A percentile compares a stretch with the other conserved stretches of the same genome.
phyloP scores from a whole-genome alignment of 2,797 vertebrate genomes.

The Chloroceryle amazona region DNA sequence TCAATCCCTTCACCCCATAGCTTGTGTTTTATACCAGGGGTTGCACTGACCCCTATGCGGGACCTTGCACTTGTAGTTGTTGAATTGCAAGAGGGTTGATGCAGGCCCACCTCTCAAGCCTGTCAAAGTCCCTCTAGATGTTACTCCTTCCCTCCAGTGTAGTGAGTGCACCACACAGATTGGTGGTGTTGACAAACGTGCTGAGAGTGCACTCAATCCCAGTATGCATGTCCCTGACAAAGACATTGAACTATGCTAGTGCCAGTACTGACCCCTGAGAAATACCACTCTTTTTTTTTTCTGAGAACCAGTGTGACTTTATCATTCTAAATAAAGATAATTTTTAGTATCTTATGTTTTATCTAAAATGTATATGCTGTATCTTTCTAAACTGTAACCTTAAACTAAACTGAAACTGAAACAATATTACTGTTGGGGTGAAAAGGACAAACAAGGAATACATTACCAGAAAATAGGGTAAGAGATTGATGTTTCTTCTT shows the following conservation, averaged over 20 bases:
- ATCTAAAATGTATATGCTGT: not conserved
- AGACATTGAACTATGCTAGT: fast-evolving
- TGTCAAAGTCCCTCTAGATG: not conserved
- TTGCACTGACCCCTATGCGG: too few species aligned
- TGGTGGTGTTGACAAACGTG: not conserved
- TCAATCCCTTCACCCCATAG: too few species aligned
- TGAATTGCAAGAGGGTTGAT: too few species aligned
- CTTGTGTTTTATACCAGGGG: too few species aligned
- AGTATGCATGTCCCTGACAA: fast-evolving
- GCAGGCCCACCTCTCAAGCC: not conserved
- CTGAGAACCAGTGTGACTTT: not conserved
- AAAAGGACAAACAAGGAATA: not conserved
- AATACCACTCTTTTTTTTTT: not conserved
- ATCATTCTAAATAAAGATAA: not conserved
- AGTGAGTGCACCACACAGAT: fast-evolving
- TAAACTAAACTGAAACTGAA: not conserved
- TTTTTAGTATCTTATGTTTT: not conserved
- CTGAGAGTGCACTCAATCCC: not conserved
- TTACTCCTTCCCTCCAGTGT: not conserved
- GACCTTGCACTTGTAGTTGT: too few species aligned
- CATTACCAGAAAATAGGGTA: not conserved
- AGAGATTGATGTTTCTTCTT: not conserved
- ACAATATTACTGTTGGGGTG: not conserved
- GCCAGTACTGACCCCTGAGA: not conserved
- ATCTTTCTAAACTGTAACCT: not conserved